Evolutionary conservation across 1,140 invertebrate genomes (phyloP), one percentile per base, ranked within the genome.

Genomic region (Muscidifurax raptorellus): DNA sequence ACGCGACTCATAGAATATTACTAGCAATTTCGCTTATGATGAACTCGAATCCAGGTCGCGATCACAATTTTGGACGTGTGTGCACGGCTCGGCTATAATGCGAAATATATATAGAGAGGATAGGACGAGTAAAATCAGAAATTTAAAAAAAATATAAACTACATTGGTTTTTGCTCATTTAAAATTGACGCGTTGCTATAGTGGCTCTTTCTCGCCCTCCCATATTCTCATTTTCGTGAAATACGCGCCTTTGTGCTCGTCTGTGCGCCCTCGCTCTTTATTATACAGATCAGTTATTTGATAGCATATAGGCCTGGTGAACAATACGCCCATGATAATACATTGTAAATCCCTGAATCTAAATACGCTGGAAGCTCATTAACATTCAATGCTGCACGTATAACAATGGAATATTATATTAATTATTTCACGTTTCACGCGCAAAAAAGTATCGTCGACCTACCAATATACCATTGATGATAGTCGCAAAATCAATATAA

Each of bases 211-310:
- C 28, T 30, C 28, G 25, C 25, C 32, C 52, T 36, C n/a, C 30
- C n/a, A 6, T 6, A 40, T 40, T 9, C n/a, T 40, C 59, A 66
- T 36, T 18, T 18, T 74, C 71, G 71, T 4, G 66, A 13, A 12
- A 12, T 10, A 36, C 64, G 15, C 13, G 52, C 59, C 67, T 79
- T 79, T 79, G 32, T 79, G 28, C 52, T 27, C 9, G 18, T 15
- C 30, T 36, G 12, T 12, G 13, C 18, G n/a, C 30, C 10, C 47
- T 66, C 3, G 59, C 32, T 79, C 77, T 30, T 59, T 10, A 25
- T 36, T 36, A 22, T 66, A 79, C 66, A 40, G 77, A 79, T 79
- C 30, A n/a, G 32, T 66, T 30, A 67, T 79, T 79, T 30, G 77
- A 79, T 79, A 79, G 10, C 32, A 4, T 18, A 13, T 18, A 9